Conservation (phyloP, 2,113 vertebrate genomes). For the Myotis brandtii region DNA sequence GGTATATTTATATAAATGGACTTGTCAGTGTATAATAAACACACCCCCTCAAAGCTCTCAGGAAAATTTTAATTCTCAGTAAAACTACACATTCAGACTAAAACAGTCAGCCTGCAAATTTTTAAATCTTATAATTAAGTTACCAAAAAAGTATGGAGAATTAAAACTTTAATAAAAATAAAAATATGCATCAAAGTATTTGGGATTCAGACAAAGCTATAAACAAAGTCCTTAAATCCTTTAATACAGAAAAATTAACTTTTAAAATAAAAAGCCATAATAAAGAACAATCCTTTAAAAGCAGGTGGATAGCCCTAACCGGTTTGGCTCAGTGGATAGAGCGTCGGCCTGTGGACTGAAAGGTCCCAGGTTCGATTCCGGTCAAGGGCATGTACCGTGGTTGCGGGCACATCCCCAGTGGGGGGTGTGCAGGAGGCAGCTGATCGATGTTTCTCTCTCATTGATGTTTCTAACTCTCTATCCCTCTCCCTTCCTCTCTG, state of each 20-base stretch:
- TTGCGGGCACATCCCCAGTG: too few relatives aligned
- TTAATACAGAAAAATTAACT: background rate
- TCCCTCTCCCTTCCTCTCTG: too few relatives aligned
- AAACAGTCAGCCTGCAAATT: background rate
- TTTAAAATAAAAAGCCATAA: background rate
- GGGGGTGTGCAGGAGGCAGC: too few relatives aligned
- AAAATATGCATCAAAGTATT: slow-evolving; percentile 29
- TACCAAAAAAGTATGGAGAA: background rate
- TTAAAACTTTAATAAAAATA: slow-evolving; percentile 14
- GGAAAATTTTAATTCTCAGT: background rate
- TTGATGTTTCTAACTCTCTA: too few relatives aligned
- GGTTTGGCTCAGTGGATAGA: too few relatives aligned
- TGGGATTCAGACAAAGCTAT: slow-evolving; percentile 8
- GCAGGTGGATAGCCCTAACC: background rate
- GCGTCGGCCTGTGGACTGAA: too few relatives aligned
- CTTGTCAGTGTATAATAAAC: background rate
- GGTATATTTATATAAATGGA: background rate
- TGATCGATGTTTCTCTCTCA: too few relatives aligned
- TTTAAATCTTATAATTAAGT: background rate
- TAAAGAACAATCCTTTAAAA: background rate
- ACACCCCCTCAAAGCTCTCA: background rate
- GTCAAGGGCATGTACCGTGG: too few relatives aligned
- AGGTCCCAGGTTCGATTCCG: too few relatives aligned
- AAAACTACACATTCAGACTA: slow-evolving; percentile 10
- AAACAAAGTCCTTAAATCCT: background rate